Evolutionary conservation across 2,888 invertebrate genomes (phyloP).

Genomic region (Eupithecia abbreviata): DNA sequence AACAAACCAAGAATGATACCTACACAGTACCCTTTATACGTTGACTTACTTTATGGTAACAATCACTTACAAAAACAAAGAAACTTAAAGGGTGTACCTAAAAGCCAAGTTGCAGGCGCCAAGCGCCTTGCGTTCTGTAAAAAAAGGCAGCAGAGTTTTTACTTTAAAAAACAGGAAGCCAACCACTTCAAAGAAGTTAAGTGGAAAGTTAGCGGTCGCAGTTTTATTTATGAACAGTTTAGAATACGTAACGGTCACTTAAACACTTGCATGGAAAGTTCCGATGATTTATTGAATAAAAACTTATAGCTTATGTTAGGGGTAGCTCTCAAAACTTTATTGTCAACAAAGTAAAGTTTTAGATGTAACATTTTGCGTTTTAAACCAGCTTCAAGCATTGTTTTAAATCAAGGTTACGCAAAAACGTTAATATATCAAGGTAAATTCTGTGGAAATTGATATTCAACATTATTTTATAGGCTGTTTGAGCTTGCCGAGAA

Average conservation of each 20-base stretch:
- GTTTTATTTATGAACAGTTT: slow-evolving; percentile 74
- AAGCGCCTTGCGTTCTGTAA: slow-evolving; percentile 66
- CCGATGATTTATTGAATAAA: slow-evolving; percentile 26
- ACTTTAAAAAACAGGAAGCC: slow-evolving; percentile 80
- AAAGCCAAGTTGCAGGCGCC: slow-evolving; percentile 77
- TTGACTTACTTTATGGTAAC: slow-evolving; percentile 7
- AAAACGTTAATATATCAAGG: neutral
- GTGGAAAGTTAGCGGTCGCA: slow-evolving; percentile 76
- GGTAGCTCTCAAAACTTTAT: neutral
- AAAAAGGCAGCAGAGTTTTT: slow-evolving; percentile 65
- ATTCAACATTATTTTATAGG: slow-evolving; percentile 69
- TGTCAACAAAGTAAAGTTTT: neutral
- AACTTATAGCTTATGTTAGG: neutral
- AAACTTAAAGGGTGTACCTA: slow-evolving; percentile 65
- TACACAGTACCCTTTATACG: neutral
- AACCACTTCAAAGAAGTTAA: slow-evolving; percentile 79
- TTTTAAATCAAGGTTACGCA: neutral
- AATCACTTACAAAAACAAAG: slow-evolving; percentile 32
- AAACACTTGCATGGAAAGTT: slow-evolving; percentile 48
- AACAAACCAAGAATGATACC: neutral
- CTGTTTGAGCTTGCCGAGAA: slow-evolving; percentile 68
- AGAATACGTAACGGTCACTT: slow-evolving; percentile 64
- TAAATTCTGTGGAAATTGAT: slow-evolving; percentile 61
- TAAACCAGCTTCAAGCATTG: neutral
- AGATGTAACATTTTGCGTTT: neutral